Conservation (phyloP, 2,888 invertebrate genomes). For the Nebria brevicollis region DNA sequence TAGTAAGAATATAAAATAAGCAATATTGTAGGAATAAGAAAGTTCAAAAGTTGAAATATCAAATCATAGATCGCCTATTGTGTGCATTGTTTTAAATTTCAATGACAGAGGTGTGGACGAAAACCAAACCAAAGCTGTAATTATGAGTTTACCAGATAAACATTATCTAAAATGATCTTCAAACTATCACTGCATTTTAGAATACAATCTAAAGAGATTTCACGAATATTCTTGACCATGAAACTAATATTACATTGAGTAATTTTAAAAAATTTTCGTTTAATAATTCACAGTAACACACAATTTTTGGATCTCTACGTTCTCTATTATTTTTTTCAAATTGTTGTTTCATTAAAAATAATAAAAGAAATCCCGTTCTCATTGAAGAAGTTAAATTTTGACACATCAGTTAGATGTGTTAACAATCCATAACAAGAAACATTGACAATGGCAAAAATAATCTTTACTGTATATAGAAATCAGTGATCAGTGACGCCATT, state of each 20-base stretch:
- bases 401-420: neutral
- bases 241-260: neutral
- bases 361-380: neutral
- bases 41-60: neutral
- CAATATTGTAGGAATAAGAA: neutral
- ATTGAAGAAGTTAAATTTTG: neutral
- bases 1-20: neutral
- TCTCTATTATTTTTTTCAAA: neutral
- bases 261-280: neutral
- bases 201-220: conserved; percentile 1
- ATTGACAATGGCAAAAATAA: neutral
- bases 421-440: neutral
- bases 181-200: neutral
- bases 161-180: neutral
- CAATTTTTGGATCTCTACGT: neutral
- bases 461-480: conserved; percentile 22
- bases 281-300: neutral
- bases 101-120: neutral
- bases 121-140: neutral
- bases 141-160: neutral
- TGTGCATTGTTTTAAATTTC: neutral
- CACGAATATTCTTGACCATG: neutral
- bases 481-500: conserved; percentile 29
- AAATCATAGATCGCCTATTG: neutral
- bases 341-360: neutral